Evolutionary conservation across 2,797 vertebrate genomes (phyloP), one percentile per base, ranked within the genome.

Genomic region (Enteromius mattozi): DNA sequence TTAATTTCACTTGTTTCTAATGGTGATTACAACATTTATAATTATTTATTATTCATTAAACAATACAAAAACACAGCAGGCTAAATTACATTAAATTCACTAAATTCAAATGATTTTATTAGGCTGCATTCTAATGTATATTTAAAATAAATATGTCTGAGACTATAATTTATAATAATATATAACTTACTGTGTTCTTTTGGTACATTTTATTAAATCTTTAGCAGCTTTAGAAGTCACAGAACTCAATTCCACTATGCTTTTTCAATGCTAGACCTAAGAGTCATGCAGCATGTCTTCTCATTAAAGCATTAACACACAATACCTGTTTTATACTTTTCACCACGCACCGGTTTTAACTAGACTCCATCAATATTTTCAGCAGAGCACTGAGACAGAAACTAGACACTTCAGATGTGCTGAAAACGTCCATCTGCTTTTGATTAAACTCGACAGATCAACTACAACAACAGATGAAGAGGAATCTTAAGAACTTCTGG

Each of bases 221-320:
- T 47, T 74, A 7, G 21, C 13, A 35, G 2, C 30, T 35, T n/a
- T 51, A 19, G 8, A 21, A 74, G 17, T 35, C 30, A 51, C 30
- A 51, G 47, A 35, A 54, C 72, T 75, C 30, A 54, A 54, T 54
- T 75, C 16, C 9, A 72, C 17, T 30, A 49, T 45, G 12, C 9
- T 13, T 21, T 16, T 56, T 76, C 30, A 35, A 16, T 16, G 12
- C 47, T 13, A 10, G 47, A 42, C 24, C 30, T 76, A 24, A 56
- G 37, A 8, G 21, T 24, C 33, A 56, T 40, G 9, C 51, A 56
- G 33, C 35, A 42, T 5, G 21, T 78, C 75, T 78, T 42, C 56
- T 78, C 56, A 45, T 63, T 45, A 40, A 45, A 61, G 54, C 54
- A 61, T 42, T 78, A 42, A 61, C 54, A 78, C 54, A 40, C 8